Conservation (phyloP, 2,797 vertebrate species). For the Apogon hyalosoma region DNA sequence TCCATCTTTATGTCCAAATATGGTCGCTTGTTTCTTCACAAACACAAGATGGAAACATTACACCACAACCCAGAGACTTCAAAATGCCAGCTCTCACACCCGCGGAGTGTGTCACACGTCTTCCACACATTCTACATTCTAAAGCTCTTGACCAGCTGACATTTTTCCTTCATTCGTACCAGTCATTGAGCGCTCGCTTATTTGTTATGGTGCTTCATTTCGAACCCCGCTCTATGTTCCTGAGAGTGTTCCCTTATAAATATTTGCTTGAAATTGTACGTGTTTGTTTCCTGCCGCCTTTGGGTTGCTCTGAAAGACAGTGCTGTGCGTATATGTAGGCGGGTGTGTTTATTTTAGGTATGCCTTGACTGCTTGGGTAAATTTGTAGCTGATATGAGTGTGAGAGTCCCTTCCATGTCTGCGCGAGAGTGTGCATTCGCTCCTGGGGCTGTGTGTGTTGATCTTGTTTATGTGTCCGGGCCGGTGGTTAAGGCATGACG, state of each 20-base stretch:
- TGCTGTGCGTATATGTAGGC: neutral
- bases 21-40: too few relatives aligned
- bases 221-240: neutral
- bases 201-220: neutral
- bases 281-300: neutral
- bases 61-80: too few relatives aligned
- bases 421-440: neutral
- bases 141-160: neutral
- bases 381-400: constrained; percentile 29
- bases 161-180: neutral
- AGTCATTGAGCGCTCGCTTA: neutral
- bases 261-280: constrained; percentile 15
- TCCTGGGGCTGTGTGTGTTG: constrained; percentile 34
- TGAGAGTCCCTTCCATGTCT: constrained; percentile 10
- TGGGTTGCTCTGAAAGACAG: constrained; percentile 7
- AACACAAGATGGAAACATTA: too few relatives aligned
- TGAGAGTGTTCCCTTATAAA: constrained; percentile 15
- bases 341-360: constrained; percentile 26
- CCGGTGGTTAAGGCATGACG: constrained; percentile 70
- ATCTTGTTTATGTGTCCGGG: constrained; percentile 62
- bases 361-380: constrained; percentile 31
- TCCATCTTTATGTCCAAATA: too few relatives aligned
- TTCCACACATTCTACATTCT: neutral
- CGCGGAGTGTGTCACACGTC: neutral
- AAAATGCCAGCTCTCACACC: too few relatives aligned